A percentile compares a stretch with the other conserved stretches of the same genome.
phyloP scores from a whole-genome alignment of 2,113 vertebrate genomes.

The Psilopogon haemacephalus region DNA sequence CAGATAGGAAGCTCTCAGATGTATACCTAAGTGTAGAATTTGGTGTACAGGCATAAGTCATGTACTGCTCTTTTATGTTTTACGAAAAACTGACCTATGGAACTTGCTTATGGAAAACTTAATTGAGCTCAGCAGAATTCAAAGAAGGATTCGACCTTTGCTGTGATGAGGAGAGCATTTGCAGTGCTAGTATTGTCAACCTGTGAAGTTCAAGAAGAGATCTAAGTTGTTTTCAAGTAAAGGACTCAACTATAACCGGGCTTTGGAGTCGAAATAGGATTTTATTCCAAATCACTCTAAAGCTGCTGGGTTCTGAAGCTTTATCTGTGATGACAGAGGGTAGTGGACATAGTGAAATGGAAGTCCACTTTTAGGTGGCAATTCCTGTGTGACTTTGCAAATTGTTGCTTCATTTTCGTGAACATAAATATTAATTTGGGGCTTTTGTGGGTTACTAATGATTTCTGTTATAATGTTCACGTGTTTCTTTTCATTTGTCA shows the following conservation, averaged over 20 bases:
- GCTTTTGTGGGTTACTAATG: not conserved
- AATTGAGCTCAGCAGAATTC: not conserved
- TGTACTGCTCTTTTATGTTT: not conserved
- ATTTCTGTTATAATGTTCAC: not conserved
- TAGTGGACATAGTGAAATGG: not conserved
- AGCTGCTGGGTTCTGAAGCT: not conserved
- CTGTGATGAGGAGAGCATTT: rapidly evolving
- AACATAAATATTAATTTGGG: not conserved
- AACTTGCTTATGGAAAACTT: not conserved
- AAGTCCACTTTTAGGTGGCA: not conserved
- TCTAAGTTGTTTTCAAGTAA: not conserved
- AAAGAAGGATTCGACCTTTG: not conserved
- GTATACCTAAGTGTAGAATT: not conserved
- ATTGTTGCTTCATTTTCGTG: not conserved
- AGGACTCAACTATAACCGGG: not conserved
- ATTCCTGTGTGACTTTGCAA: not conserved
- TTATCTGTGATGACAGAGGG: not conserved
- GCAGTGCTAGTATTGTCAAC: not conserved
- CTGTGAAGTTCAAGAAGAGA: not conserved
- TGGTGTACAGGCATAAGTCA: not conserved
- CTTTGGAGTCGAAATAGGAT: not conserved
- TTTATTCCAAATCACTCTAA: not conserved
- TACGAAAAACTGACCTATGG: not conserved
- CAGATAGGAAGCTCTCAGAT: not conserved
- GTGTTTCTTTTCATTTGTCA: not conserved